Evolutionary conservation across 2,113 vertebrate species (phyloP).

Genomic region (Psilopogon haemacephalus): DNA sequence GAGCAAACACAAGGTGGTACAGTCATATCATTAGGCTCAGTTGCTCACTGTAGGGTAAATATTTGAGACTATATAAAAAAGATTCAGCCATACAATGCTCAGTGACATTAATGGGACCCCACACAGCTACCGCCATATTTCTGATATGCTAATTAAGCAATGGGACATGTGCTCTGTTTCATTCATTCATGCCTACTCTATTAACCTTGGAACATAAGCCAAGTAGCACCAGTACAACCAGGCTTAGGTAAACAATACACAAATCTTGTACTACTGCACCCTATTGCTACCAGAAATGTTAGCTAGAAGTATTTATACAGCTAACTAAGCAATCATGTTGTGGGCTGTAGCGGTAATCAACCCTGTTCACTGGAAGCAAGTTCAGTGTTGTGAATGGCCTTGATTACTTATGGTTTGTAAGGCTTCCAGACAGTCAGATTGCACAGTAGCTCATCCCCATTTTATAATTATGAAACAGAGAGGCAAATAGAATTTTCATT

Average conservation of each 20-base stretch:
- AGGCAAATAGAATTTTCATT: conserved; percentile 1
- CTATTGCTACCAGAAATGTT: neutral
- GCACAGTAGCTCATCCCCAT: neutral
- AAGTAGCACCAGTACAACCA: neutral
- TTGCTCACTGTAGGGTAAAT: neutral
- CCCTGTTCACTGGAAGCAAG: neutral
- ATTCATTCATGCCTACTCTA: neutral
- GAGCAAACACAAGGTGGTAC: rapidly evolving
- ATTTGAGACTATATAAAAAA: neutral
- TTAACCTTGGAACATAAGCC: neutral
- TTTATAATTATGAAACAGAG: conserved; percentile 20
- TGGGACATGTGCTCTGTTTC: neutral
- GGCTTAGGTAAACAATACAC: conserved; percentile 3
- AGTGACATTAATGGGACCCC: neutral
- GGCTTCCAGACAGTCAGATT: conserved; percentile 34
- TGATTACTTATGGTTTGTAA: conserved; percentile 35
- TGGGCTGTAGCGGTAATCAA: conserved; percentile 15
- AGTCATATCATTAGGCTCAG: neutral
- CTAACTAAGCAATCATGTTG: conserved; percentile 14
- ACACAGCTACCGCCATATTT: neutral
- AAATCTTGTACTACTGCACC: neutral
- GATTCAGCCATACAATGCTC: neutral
- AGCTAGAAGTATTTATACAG: neutral
- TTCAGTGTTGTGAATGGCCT: conserved; percentile 1
- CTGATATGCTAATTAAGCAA: conserved; percentile 13